Conservation (phyloP, 37 sponge, comb jelly and placozoan species). For the Axinella damicornis region DNA sequence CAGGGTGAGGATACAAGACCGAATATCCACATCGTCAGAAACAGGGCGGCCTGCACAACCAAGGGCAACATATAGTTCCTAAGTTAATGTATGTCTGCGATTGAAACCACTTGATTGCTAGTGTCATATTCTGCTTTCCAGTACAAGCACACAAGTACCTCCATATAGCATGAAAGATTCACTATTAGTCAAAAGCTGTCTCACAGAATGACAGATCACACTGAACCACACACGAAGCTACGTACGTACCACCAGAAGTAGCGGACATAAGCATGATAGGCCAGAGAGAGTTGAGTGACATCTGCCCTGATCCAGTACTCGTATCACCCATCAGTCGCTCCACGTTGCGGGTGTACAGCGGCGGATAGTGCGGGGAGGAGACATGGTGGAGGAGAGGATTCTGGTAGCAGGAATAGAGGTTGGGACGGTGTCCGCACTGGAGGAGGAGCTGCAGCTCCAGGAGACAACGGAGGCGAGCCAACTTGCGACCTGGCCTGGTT, state of each 20-base stretch:
- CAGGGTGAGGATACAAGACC: constrained; percentile 62
- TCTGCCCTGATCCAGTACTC: constrained; percentile 39
- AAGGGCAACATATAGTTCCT: too few relatives aligned
- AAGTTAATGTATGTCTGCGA: too few relatives aligned
- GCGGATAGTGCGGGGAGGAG: constrained; percentile 32
- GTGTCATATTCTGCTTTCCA: too few relatives aligned
- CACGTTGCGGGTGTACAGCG: constrained; percentile 47
- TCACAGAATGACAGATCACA: too few relatives aligned
- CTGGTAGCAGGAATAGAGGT: constrained; percentile 52
- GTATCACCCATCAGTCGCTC: constrained; percentile 46
- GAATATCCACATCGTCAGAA: constrained; percentile 54
- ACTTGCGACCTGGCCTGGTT: constrained; percentile 51
- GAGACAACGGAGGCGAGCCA: constrained; percentile 9
- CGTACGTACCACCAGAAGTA: not conserved
- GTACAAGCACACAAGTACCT: too few relatives aligned
- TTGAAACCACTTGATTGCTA: too few relatives aligned
- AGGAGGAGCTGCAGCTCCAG: constrained; percentile 40
- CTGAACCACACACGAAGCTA: too few relatives aligned
- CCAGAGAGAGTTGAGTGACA: constrained; percentile 62
- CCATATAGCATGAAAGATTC: too few relatives aligned
- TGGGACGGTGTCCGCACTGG: constrained; percentile 27
- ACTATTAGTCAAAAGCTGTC: too few relatives aligned
- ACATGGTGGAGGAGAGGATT: constrained; percentile 32
- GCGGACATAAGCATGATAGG: constrained; percentile 52
- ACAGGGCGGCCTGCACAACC: constrained; percentile 1